Percentiles rank a stretch among this genome's conserved stretches.
These are phyloP conservation scores for Drosophila multiciliata DNA, from an alignment of 2,888 invertebrate species.

Conservation along the genomic window DNA sequence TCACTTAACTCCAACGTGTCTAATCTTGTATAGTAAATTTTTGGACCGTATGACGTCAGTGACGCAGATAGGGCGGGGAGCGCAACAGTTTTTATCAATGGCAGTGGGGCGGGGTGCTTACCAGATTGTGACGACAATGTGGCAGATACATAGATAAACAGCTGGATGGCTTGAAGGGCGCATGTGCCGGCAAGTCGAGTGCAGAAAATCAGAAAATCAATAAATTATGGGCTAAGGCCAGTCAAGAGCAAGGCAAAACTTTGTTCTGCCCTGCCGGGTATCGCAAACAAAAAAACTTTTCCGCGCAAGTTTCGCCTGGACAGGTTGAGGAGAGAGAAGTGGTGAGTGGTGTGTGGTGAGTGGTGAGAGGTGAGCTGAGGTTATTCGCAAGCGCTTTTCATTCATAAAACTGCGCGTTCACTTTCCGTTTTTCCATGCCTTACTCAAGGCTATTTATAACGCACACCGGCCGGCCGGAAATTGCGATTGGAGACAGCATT, in stretches of 20 bases:
- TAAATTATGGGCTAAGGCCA: slow-evolving; percentile 79
- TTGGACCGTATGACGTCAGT: slow-evolving; percentile 47
- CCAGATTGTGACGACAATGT: slow-evolving; percentile 52
- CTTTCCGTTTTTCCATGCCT: slow-evolving; percentile 53
- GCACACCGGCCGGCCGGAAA: slow-evolving; percentile 68
- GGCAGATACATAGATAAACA: slow-evolving; percentile 39
- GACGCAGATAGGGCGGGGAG: slow-evolving; percentile 18
- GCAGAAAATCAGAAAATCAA: slow-evolving; percentile 76
- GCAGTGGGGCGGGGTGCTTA: not conserved
- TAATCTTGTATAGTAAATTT: not conserved
- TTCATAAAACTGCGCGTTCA: slow-evolving; percentile 68
- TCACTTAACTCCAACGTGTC: not conserved
- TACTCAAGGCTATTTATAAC: slow-evolving; percentile 78
- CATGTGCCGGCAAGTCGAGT: slow-evolving; percentile 63
- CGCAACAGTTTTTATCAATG: slow-evolving; percentile 47
- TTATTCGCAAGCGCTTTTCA: slow-evolving; percentile 39
- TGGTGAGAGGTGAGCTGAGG: not conserved
- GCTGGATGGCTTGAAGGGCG: slow-evolving; percentile 55
- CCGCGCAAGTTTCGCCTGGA: slow-evolving; percentile 21
- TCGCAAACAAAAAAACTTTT: slow-evolving; percentile 33
- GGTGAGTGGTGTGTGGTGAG: not conserved
- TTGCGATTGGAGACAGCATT: slow-evolving; percentile 34
- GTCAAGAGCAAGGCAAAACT: slow-evolving; percentile 82
- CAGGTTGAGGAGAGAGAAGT: not conserved
- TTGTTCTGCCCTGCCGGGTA: slow-evolving; percentile 46